phyloP scores from a whole-genome alignment of 2,797 vertebrate species.

The Glossophaga mutica region DNA sequence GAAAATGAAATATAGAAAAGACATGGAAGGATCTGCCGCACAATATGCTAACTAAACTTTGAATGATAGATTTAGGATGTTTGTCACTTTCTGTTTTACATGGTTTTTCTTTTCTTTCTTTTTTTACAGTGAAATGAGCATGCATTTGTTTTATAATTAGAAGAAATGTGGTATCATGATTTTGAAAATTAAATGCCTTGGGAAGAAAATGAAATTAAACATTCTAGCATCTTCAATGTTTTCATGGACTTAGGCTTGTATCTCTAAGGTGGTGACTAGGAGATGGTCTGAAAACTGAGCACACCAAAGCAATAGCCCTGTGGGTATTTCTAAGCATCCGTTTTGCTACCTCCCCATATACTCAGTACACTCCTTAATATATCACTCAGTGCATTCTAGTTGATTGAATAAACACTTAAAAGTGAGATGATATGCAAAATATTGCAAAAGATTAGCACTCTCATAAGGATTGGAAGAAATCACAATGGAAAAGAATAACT shows the following conservation, averaged over 20 bases:
- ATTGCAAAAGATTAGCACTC: not conserved
- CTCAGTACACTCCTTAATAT: not conserved
- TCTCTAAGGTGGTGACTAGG: not conserved
- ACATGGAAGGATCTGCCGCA: not conserved
- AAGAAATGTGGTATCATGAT: not conserved
- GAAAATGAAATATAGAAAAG: not conserved
- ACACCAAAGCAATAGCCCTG: not conserved
- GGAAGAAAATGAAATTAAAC: conserved; percentile 1
- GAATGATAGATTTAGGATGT: not conserved
- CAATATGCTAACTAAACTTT: not conserved
- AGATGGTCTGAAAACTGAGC: not conserved
- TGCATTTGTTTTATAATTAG: conserved; percentile 4
- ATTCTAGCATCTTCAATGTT: not conserved
- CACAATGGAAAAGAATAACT: not conserved
- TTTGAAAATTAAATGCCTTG: not conserved
- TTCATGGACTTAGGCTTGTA: not conserved
- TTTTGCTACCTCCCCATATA: not conserved
- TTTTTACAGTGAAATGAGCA: not conserved
- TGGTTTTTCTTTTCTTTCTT: not conserved
- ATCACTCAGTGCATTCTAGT: not conserved
- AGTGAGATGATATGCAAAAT: not conserved
- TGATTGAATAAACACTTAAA: not conserved
- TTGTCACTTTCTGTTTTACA: not conserved
- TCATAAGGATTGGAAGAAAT: not conserved
- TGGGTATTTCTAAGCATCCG: not conserved